Percentiles rank a stretch among this genome's conserved stretches.
phyloP scores from a whole-genome alignment of 2,888 invertebrate species.

The Julus scanicus region DNA sequence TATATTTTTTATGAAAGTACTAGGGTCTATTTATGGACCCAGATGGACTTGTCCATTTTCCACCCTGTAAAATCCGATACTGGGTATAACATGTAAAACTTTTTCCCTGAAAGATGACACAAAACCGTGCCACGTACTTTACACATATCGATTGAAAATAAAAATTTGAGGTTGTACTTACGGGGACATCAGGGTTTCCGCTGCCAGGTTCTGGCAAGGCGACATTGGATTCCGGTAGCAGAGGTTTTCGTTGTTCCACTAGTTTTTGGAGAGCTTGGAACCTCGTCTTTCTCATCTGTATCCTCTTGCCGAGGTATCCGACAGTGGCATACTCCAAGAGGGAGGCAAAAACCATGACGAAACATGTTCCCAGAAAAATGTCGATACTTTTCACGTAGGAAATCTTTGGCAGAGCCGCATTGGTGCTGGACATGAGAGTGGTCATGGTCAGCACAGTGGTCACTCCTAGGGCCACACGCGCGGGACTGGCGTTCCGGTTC shows the following conservation, averaged over 20 bases:
- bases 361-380: slow-evolving; percentile 96
- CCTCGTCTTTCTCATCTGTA: slow-evolving; percentile 95
- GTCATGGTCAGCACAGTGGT: slow-evolving; percentile 98
- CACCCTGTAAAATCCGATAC: no score
- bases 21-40: no score
- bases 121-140: no score
- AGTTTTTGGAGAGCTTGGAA: slow-evolving; percentile 91
- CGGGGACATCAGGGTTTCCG: slow-evolving; percentile 54
- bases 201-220: slow-evolving; percentile 56
- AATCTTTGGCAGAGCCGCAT: slow-evolving; percentile 96
- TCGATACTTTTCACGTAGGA: slow-evolving; percentile 98
- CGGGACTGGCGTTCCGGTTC: slow-evolving; percentile 94
- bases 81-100: no score
- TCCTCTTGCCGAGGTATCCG: slow-evolving; percentile 96
- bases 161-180: slow-evolving; percentile 24
- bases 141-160: background rate
- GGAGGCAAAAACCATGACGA: slow-evolving; percentile 99
- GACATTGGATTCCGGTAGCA: slow-evolving; percentile 58
- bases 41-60: no score
- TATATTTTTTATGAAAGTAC: no score
- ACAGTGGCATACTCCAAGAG: slow-evolving; percentile 97
- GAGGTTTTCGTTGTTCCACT: slow-evolving; percentile 87
- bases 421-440: slow-evolving; percentile 95
- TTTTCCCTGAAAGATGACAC: background rate
- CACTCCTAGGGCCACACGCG: slow-evolving; percentile 91